phyloP scores from a whole-genome alignment of 1,140 invertebrate species.

The Pachypeltis micranthus region DNA sequence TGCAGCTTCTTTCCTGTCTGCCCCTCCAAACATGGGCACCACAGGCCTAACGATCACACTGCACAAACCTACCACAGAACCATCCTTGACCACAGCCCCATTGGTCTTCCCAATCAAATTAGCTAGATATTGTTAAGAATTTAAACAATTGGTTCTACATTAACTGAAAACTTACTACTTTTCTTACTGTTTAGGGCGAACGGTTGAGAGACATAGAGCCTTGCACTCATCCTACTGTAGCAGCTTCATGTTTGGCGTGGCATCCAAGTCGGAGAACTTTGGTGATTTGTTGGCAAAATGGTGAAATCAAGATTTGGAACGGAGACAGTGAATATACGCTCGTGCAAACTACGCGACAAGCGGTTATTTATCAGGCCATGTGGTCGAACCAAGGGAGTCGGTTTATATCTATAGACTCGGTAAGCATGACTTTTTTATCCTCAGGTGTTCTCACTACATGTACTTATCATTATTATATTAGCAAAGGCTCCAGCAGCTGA shows the following conservation, averaged over 20 bases:
- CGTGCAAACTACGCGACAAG: constrained; percentile 63
- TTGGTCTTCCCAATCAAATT: background rate
- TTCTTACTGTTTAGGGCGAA: constrained; percentile 67
- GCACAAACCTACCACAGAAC: no score
- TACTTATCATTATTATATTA: no score
- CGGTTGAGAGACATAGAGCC: constrained; percentile 64
- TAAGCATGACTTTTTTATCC: no score
- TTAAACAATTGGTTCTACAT: no score
- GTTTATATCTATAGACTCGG: constrained; percentile 66
- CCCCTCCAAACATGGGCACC: no score
- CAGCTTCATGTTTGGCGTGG: constrained; percentile 73
- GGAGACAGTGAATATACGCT: constrained; percentile 56
- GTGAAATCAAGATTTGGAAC: constrained; percentile 72
- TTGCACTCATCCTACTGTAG: constrained; percentile 54
- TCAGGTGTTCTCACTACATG: no score
- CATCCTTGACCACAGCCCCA: no score
- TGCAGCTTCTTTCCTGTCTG: no score
- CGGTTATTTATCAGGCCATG: constrained; percentile 56
- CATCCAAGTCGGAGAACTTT: constrained; percentile 73
- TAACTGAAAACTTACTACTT: no score
- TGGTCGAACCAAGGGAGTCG: constrained; percentile 70
- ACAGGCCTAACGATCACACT: no score
- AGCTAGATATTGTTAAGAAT: no score
- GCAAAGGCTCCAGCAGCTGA: no score
- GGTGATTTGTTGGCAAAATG: constrained; percentile 81